phyloP scores from a whole-genome alignment of 1,140 invertebrate species.

The Cardiocondyla obscurior region DNA sequence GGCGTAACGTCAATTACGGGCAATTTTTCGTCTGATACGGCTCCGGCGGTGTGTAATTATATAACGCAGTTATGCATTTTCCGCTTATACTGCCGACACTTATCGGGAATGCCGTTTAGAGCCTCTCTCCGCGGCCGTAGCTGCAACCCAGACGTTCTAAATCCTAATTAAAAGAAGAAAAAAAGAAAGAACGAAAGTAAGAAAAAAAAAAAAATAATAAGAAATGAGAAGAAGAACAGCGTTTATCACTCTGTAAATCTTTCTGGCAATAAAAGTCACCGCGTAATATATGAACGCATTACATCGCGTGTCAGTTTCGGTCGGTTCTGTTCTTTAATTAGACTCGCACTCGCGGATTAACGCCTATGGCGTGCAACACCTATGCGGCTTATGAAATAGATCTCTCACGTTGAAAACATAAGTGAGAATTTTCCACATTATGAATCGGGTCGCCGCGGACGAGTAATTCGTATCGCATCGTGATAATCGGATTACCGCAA shows the following conservation, averaged over 20 bases:
- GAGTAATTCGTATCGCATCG: not conserved
- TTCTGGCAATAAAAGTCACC: not conserved
- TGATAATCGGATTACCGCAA: not conserved
- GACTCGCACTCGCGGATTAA: not conserved
- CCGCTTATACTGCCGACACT: conserved; percentile 8
- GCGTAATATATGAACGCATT: not conserved
- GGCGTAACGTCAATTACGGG: conserved; percentile 45
- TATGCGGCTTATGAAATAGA: conserved; percentile 18
- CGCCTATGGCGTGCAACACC: not conserved
- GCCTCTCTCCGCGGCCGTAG: not conserved
- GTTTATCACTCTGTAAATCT: conserved; percentile 6
- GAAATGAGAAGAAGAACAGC: not conserved
- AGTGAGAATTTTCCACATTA: conserved; percentile 39
- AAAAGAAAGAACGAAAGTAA: too few relatives aligned
- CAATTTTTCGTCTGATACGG: conserved; percentile 65
- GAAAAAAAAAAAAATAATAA: too few relatives aligned
- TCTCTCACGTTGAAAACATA: conserved; percentile 33
- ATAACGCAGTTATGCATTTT: conserved; percentile 60
- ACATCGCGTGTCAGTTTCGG: conserved; percentile 5
- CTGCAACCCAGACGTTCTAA: not conserved
- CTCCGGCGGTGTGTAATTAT: conserved; percentile 55
- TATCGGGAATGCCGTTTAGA: not conserved
- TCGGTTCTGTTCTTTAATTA: conserved; percentile 37
- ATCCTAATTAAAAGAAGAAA: not conserved
- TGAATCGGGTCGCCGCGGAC: not conserved